Evolutionary conservation across 2,113 vertebrate species (phyloP).

Genomic region (Oreochromis spilurus): DNA sequence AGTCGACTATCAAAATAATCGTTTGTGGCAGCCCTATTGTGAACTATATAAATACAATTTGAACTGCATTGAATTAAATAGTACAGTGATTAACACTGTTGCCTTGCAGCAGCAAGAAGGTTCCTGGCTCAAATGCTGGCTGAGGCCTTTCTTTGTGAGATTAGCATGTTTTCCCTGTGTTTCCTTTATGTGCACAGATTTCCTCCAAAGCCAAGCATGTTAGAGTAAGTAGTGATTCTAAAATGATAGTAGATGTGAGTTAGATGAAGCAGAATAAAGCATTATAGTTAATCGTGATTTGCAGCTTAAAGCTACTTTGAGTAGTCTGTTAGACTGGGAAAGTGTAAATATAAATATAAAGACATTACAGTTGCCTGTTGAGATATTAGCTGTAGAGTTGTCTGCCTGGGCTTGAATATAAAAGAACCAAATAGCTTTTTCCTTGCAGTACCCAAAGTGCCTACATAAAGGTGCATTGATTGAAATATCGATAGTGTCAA

Average conservation of each 20-base stretch:
- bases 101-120: not conserved
- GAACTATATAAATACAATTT: not conserved
- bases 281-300: not conserved
- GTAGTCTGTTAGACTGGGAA: not conserved
- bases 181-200: accelerated
- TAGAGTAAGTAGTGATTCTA: not conserved
- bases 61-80: not conserved
- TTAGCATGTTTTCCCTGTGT: accelerated
- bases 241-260: not conserved
- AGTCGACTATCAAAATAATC: no score
- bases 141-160: not conserved
- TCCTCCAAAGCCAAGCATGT: not conserved
- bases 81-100: not conserved
- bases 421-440: accelerated
- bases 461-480: not conserved
- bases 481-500: not conserved
- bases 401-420: not conserved
- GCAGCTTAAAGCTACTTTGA: not conserved
- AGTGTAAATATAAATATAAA: not conserved
- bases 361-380: accelerated
- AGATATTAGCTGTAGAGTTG: not conserved
- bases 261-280: not conserved
- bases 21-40: not conserved
- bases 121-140: not conserved
- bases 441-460: not conserved